These are phyloP conservation scores for Noctua fimbriata DNA, from an alignment of 2,888 invertebrate genomes.

Conservation along the genomic window DNA sequence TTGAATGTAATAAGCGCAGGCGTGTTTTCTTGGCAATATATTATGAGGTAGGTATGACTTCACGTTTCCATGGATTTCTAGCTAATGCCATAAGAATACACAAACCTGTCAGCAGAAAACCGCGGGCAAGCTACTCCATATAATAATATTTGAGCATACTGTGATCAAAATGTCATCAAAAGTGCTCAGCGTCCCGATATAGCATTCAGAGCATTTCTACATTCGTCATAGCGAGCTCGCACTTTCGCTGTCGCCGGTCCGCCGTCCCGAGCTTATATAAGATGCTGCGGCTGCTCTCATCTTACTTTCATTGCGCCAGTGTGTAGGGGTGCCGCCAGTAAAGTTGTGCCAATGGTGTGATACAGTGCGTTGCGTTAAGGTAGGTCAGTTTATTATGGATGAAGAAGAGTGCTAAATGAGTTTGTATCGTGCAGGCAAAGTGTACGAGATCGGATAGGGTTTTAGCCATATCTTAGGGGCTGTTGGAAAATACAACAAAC, in stretches of 20 bases:
- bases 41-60: neutral
- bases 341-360: constrained; percentile 61
- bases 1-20: neutral
- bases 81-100: neutral
- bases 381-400: constrained; percentile 35
- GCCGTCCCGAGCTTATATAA: constrained; percentile 78
- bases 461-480: neutral
- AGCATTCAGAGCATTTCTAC: neutral
- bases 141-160: neutral
- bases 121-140: neutral
- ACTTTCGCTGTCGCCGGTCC: constrained; percentile 59
- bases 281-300: constrained; percentile 68
- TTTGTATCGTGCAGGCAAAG: neutral
- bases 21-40: neutral
- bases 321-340: constrained; percentile 51
- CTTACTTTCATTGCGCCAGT: constrained; percentile 78
- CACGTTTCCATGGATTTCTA: neutral
- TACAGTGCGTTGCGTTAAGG: constrained; percentile 46
- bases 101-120: neutral
- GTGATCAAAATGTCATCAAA: neutral
- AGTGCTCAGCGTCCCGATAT: neutral
- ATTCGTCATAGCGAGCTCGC: constrained; percentile 73
- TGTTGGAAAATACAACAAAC: neutral
- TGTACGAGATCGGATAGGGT: no score
- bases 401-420: neutral